Evolutionary conservation across 2,888 invertebrate genomes (phyloP).

Genomic region (Drosophila quinaria): DNA sequence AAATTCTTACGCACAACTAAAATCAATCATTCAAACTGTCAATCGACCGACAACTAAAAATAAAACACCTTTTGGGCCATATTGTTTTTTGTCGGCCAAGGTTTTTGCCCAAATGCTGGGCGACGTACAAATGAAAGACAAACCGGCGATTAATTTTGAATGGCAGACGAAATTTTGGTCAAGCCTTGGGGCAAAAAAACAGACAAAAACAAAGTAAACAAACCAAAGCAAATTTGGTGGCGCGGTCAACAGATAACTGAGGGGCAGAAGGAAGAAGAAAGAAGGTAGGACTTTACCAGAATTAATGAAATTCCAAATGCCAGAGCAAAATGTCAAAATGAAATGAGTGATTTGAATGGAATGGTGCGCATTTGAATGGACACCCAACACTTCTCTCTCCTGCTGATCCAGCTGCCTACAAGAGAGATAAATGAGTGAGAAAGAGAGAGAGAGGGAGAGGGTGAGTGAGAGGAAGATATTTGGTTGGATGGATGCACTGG

Average conservation of each 20-base stretch:
- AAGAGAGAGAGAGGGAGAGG: slow-evolving; percentile 8
- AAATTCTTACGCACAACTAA: neutral
- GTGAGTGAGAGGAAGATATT: neutral
- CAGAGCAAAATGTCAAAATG: slow-evolving; percentile 61
- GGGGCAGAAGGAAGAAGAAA: neutral
- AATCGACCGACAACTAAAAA: slow-evolving; percentile 18
- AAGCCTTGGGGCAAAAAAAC: slow-evolving; percentile 9
- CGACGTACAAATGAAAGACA: slow-evolving; percentile 42
- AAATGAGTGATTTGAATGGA: slow-evolving; percentile 63
- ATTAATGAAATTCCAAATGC: slow-evolving; percentile 67
- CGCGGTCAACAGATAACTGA: slow-evolving; percentile 45
- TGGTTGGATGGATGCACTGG: slow-evolving; percentile 35
- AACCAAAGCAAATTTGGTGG: slow-evolving; percentile 16
- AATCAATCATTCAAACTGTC: slow-evolving; percentile 43
- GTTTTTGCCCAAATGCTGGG: neutral
- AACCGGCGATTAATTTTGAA: slow-evolving; percentile 62
- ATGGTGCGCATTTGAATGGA: slow-evolving; percentile 42
- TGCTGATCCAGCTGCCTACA: slow-evolving; percentile 30
- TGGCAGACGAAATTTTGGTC: slow-evolving; percentile 40
- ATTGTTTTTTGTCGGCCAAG: slow-evolving; percentile 8
- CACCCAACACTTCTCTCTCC: neutral
- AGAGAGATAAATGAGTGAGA: slow-evolving; percentile 59
- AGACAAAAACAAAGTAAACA: slow-evolving; percentile 35
- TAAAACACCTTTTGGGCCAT: slow-evolving; percentile 14
- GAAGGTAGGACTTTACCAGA: slow-evolving; percentile 33